These are phyloP conservation scores for Labeo catla DNA, from an alignment of 2,113 vertebrate genomes.

Conservation along the genomic window DNA sequence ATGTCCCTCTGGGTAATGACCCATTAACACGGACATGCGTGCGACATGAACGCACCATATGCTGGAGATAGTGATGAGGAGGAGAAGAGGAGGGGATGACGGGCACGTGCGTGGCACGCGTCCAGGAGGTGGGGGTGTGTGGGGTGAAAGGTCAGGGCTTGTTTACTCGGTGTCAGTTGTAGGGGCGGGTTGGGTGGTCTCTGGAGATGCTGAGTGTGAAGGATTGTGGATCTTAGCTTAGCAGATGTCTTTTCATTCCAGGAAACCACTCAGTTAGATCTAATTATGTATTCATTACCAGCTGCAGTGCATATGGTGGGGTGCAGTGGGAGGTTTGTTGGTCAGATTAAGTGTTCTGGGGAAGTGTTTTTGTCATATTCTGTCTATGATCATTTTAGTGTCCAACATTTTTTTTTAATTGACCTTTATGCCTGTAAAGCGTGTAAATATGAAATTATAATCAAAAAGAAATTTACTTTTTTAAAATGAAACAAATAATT, in stretches of 20 bases:
- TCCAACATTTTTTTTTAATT: constrained; percentile 13
- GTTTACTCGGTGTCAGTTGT: constrained; percentile 68
- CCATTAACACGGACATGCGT: constrained; percentile 47
- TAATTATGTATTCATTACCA: constrained; percentile 23
- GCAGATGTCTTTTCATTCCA: constrained; percentile 71
- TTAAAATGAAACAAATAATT: too few relatives aligned
- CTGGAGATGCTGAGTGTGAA: constrained; percentile 59
- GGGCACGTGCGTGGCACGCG: constrained; percentile 64
- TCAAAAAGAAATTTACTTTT: too few relatives aligned
- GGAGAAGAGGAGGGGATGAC: constrained; percentile 56
- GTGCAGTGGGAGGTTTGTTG: not conserved
- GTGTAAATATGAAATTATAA: not conserved
- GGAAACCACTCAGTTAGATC: constrained; percentile 16
- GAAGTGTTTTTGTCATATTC: not conserved
- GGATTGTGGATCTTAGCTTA: constrained; percentile 58
- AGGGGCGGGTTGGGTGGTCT: constrained; percentile 54
- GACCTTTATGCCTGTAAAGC: not conserved
- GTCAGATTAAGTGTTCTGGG: not conserved
- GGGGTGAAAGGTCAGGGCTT: constrained; percentile 62
- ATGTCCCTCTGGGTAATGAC: constrained; percentile 62
- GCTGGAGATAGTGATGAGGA: constrained; percentile 51
- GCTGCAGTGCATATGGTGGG: not conserved
- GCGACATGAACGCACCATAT: constrained; percentile 47
- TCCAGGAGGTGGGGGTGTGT: constrained; percentile 41
- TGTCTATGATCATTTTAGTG: not conserved